Evolutionary conservation across 2,113 vertebrate genomes (phyloP), one percentile per base, ranked within the genome.

Genomic region (Syngnathoides biaculeatus): DNA sequence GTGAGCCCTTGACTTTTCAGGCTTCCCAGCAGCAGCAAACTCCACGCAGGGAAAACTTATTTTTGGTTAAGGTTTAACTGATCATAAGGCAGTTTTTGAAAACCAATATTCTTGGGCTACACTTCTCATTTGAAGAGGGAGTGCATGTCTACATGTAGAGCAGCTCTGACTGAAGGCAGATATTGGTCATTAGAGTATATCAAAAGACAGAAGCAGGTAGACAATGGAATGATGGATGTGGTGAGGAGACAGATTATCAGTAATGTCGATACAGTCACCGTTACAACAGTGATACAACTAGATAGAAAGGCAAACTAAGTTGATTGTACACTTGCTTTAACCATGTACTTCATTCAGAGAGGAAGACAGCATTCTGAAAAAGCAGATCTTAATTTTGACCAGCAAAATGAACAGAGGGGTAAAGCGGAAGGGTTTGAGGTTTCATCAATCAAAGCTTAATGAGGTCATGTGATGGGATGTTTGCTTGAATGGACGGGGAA

Each of bases 291-390:
- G 65, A 82, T 78, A 88, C 80, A 67, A 57, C 74, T 82, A 78
- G 83, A 85, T 81, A 79, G 81, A 88, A 82, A 87, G 82, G 81
- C 84, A 79, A 89, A 90, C 75, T 57, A 86, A 85, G 58, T 74
- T 79, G 87, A 90, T 88, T 84, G 85, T 82, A 86, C 84, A 86
- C 78, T 88, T 85, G 84, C 83, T 88, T 87, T 80, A 78, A 80
- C 79, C 85, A 74, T 83, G 79, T 77, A 86, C 79, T 84, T 88
- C 77, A 85, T 80, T 84, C 80, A 71, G 87, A 75, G 73, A 87
- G 89, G 89, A 90, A 91, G 88, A 89, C 87, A 76, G 77, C 78
- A 19, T 87, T 80, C 65, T 71, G 80, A 61, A 50, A 77, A 69
- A 8, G 50, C 73, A 55, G 40, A 35, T 48, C 62, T 79, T 84